These are phyloP conservation scores for Sitta europaea DNA, from an alignment of 2,113 vertebrate genomes.

Conservation along the genomic window DNA sequence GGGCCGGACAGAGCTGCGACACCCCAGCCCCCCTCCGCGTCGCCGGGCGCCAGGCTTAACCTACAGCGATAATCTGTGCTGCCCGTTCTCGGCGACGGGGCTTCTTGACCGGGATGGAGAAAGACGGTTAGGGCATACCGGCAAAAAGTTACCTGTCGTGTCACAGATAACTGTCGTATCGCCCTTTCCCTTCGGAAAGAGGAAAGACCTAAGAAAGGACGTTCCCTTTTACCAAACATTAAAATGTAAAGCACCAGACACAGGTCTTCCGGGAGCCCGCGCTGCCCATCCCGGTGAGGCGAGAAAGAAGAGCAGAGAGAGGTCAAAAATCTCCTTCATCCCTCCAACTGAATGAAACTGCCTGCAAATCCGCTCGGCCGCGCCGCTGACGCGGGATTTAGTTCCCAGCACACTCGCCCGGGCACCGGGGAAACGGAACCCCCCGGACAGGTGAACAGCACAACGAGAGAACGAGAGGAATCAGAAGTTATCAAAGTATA, in stretches of 20 bases:
- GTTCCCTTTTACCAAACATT: background rate
- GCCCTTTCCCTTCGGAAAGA: background rate
- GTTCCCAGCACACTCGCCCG: background rate
- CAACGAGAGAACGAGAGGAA: background rate
- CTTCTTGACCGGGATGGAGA: background rate
- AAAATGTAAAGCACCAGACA: background rate
- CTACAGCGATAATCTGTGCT: accelerated
- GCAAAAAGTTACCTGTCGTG: conserved; percentile 10
- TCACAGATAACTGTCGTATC: no score
- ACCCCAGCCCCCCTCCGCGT: background rate
- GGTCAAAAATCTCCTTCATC: background rate
- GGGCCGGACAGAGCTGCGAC: background rate
- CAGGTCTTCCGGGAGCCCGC: background rate
- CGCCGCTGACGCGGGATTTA: background rate
- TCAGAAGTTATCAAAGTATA: conserved; percentile 38
- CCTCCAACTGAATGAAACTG: background rate
- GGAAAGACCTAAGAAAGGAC: background rate
- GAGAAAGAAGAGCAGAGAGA: background rate
- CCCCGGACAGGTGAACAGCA: conserved; percentile 43
- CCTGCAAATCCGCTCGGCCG: background rate
- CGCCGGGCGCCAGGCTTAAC: background rate
- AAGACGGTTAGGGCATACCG: background rate
- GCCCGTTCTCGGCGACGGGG: background rate
- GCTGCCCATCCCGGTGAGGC: background rate
- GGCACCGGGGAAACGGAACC: background rate